Base-by-base conservation (phyloP, 1,140 invertebrate genomes). In the Aphelinus atriplicis region DNA sequence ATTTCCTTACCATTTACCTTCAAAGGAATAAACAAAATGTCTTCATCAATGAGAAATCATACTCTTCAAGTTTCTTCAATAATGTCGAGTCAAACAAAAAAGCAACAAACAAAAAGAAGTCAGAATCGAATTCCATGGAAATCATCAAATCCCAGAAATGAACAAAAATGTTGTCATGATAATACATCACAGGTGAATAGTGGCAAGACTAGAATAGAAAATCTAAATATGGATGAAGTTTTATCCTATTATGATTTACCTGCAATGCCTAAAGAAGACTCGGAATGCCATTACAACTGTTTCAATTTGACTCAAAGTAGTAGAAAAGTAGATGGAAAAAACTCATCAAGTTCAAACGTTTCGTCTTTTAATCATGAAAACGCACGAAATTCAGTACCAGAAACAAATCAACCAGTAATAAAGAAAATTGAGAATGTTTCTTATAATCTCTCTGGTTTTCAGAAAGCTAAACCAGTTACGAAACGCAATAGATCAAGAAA, bases 211-310 rank as follows among this genome's bases (percentile, higher is more conserved):
- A 4, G 9, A 48, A 51, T 72, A 45, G 7, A 45, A 45, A 26
- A 26, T 26, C 26, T 26, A 26, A 66, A 73, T 67, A 73, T 61
- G 63, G 55, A 68, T 43, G 43, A 68, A 42, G 47, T 67, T 42
- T 45, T 3, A 50, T 74, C 65, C 6, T 67, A 51, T 63, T 68
- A 74, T 57, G 63, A 74, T 48, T 42, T 74, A 62, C 65, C 65
- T 47, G 68, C 65, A 2, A 68, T 74, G 72, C 53, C 5, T 4
- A 74, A n/a, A 63, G 43, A 50, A 60, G 43, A 47, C 26, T 26
- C 26, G 26, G 26, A 26, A 26, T 26, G 26, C 26, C 26, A 26
- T 26, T 26, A 26, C 26, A 26, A 26, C 26, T 26, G 26, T 26
- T 26, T 26, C 26, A 26, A 26, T 26, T 26, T 26, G 26, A 26